Conservation (phyloP, 1,140 invertebrate genomes). For the Forficula auricularia region DNA sequence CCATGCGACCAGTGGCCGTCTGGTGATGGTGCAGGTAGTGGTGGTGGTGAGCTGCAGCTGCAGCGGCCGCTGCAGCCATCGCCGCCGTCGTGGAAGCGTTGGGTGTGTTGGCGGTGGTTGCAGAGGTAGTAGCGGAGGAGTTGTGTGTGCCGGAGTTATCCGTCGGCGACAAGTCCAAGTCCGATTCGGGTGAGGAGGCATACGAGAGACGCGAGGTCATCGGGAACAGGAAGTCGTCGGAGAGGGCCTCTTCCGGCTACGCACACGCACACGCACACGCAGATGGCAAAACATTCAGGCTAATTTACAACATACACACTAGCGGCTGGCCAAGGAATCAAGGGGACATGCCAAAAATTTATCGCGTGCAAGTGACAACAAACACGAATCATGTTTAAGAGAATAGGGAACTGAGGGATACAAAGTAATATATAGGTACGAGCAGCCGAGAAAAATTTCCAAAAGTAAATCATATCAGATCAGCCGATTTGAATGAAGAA, state of each 20-base stretch:
- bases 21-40: constrained; percentile 12
- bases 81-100: neutral
- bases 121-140: neutral
- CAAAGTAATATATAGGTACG: too few species aligned
- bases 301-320: constrained; percentile 2
- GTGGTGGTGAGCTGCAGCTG: constrained; percentile 6
- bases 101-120: too few species aligned
- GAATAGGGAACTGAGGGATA: neutral
- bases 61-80: neutral
- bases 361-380: neutral
- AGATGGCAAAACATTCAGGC: constrained; percentile 1
- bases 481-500: too few species aligned
- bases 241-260: constrained; percentile 66
- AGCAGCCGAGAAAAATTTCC: too few species aligned
- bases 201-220: constrained; percentile 90
- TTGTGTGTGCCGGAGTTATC: neutral
- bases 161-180: constrained; percentile 59
- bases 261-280: constrained; percentile 13
- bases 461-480: too few species aligned
- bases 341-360: constrained; percentile 4
- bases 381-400: constrained; percentile 6
- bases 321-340: constrained; percentile 3
- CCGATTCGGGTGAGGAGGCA: constrained; percentile 87
- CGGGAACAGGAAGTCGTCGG: constrained; percentile 93
- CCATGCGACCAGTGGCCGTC: constrained; percentile 31